These are phyloP conservation scores for Osmerus eperlanus DNA, from an alignment of 2,113 vertebrate species.

Conservation along the genomic window DNA sequence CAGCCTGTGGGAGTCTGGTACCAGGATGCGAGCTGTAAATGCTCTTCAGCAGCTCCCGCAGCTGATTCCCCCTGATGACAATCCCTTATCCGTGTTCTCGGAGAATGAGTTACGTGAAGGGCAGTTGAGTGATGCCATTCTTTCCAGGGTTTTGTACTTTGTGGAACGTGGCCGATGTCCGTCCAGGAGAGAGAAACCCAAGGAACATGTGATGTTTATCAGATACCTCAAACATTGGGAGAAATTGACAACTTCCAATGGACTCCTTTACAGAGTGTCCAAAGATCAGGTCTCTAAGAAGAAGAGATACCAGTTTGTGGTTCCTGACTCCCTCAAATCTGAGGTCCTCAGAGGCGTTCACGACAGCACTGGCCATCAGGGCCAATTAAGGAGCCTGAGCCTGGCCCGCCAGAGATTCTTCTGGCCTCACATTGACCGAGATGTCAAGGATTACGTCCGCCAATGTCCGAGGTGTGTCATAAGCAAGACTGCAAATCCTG, in stretches of 20 bases:
- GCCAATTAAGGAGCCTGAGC: conserved; percentile 21
- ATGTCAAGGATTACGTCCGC: conserved; percentile 22
- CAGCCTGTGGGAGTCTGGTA: too few relatives aligned
- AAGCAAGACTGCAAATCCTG: conserved; percentile 27
- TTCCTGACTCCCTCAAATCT: conserved; percentile 4
- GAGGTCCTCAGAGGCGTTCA: conserved; percentile 11
- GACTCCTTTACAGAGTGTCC: conserved; percentile 15
- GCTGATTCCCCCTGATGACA: neutral
- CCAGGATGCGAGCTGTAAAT: too few relatives aligned
- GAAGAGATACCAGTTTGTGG: conserved; percentile 16
- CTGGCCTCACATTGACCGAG: conserved; percentile 25
- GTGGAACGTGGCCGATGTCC: neutral
- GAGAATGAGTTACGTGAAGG: conserved; percentile 11
- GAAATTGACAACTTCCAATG: neutral
- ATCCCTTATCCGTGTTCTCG: neutral
- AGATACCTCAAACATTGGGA: conserved; percentile 33
- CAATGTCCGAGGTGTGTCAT: conserved; percentile 17
- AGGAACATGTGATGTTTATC: neutral
- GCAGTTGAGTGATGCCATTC: conserved; percentile 7
- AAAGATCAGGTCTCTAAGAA: conserved; percentile 1
- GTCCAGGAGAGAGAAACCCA: conserved; percentile 7
- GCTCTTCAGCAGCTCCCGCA: conserved; percentile 10
- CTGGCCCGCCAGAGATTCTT: too few relatives aligned
- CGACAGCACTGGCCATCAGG: conserved; percentile 27
- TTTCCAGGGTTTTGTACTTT: conserved; percentile 20